Evolutionary conservation across 2,113 vertebrate genomes (phyloP).

Genomic region (Vulpes lagopus): DNA sequence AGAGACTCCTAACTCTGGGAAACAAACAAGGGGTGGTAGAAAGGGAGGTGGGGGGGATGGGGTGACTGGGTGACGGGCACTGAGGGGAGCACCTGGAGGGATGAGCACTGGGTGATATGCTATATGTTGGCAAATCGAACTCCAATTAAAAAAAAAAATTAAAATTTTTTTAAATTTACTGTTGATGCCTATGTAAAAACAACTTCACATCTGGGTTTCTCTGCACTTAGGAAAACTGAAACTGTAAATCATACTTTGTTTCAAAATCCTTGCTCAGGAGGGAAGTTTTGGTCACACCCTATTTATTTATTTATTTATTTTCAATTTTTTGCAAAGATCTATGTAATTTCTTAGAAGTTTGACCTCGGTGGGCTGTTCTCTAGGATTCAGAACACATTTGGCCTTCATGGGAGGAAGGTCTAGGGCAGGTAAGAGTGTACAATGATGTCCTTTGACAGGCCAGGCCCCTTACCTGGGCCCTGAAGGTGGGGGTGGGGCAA

Average conservation of each 20-base stretch:
- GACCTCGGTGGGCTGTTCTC: background rate
- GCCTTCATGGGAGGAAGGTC: background rate
- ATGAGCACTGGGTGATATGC: no score
- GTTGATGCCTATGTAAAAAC: background rate
- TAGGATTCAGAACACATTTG: background rate
- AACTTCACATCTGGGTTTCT: background rate
- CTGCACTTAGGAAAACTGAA: constrained; percentile 44
- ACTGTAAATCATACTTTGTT: background rate
- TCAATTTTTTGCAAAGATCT: background rate
- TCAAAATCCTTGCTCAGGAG: constrained; percentile 35
- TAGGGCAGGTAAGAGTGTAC: background rate
- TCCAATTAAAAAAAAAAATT: no score
- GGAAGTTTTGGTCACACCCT: background rate
- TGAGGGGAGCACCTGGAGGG: no score
- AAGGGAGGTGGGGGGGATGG: no score
- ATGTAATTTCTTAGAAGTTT: constrained; percentile 47
- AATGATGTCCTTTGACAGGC: background rate
- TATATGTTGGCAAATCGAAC: no score
- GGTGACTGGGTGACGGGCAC: no score
- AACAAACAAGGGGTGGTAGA: no score
- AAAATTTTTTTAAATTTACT: background rate
- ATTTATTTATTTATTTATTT: background rate
- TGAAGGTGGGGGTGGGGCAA: fast-evolving
- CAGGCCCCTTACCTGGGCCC: background rate
- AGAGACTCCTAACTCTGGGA: no score